A percentile compares a stretch with the other conserved stretches of the same genome.
Conservation (phyloP, 1,140 invertebrate species). For the Drosophila truncata region DNA sequence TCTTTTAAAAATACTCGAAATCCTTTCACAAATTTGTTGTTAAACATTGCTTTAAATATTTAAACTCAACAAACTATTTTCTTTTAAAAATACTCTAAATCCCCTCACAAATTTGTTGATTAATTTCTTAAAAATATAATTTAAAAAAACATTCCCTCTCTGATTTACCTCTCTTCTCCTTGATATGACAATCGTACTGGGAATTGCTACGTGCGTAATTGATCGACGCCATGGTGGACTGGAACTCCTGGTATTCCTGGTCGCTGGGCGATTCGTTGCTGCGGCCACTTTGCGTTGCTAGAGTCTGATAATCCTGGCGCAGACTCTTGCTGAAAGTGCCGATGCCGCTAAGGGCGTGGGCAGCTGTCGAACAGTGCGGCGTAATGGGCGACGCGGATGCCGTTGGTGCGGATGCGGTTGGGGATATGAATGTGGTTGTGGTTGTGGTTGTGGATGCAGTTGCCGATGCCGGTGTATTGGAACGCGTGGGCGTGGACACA, state of each 20-base stretch:
- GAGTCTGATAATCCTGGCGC: constrained; percentile 78
- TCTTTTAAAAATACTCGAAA: no score
- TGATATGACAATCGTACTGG: constrained; percentile 95
- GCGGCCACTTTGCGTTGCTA: constrained; percentile 80
- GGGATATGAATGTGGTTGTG: constrained; percentile 10
- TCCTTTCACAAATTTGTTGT: no score
- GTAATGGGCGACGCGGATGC: constrained; percentile 50
- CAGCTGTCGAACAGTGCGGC: constrained; percentile 36
- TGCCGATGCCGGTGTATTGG: constrained; percentile 40
- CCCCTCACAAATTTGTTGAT: background rate
- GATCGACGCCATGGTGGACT: constrained; percentile 86
- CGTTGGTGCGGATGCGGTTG: constrained; percentile 28
- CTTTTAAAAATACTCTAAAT: no score
- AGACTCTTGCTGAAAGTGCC: constrained; percentile 85
- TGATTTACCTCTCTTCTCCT: constrained; percentile 91
- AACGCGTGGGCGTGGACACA: constrained; percentile 67
- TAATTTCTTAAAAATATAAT: no score
- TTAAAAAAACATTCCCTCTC: background rate
- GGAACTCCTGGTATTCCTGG: constrained; percentile 86
- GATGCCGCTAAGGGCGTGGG: constrained; percentile 81
- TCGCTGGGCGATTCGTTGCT: constrained; percentile 84
- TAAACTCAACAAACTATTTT: no score
- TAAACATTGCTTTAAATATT: no score
- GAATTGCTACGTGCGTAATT: constrained; percentile 90
- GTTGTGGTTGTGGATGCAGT: background rate